Evolutionary conservation across 37 sponge, comb jelly and placozoan genomes (phyloP), one percentile per base, ranked within the genome.

Genomic region (Dysidea cf. avara): DNA sequence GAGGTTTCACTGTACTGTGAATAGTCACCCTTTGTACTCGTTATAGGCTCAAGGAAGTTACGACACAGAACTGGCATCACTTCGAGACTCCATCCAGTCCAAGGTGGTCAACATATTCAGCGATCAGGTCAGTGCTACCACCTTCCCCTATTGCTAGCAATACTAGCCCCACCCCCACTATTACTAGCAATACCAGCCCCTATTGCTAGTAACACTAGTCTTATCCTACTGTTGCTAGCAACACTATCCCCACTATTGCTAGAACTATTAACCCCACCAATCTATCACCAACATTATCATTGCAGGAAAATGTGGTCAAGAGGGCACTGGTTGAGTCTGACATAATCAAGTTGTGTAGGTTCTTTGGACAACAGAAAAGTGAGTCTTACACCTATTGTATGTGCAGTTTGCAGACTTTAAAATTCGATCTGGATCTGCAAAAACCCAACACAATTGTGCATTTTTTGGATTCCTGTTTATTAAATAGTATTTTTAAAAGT

Each of bases 281-380:
- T 49, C 7, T 69, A 39, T n/a, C 26, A n/a, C 22, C 53, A 22
- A 69, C 12, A 69, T 69, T 53, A 2, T 17, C 34, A 0, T 54
- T 40, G 28, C 28, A 94, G 85, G 95, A 86, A 22, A 86, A 93
- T 38, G 72, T 72, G 14, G 99, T 94, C 39, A 87, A 91, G 87
- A 94, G 83, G 73, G 73, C 86, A 7, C 58, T 94, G 53, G 64
- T 97, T 74, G 79, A 40, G 34, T 75, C 80, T 60, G 77, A 89
- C 77, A 78, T 90, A 40, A 79, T 74, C 16, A 80, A 87, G 80
- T 80, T 97, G 47, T 97, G 95, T 57, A 43, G 59, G 37, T 97
- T 97, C 75, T 97, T 97, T 87, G 99, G 99, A 29, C 81, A 78
- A 14, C 92, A 90, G 55, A 84, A 93, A 86, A 77, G 91, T 90